Evolutionary conservation across 92 coral and sea anemone genomes (phyloP).

Genomic region (Parazoanthus swiftii): DNA sequence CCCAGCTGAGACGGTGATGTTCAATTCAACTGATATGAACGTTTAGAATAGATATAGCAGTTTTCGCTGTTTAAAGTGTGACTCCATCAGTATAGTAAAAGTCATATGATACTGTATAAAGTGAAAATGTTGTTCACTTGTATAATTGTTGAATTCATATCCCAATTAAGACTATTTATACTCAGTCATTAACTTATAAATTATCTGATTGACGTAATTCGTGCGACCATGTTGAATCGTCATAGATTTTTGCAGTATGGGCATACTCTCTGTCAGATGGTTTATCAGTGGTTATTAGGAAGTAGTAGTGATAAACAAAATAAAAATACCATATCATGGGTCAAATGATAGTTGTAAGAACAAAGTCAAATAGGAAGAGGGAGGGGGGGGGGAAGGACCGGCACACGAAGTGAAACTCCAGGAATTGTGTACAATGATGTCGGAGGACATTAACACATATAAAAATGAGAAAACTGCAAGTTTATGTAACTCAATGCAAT

Average conservation of each 20-base stretch:
- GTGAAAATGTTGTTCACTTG: neutral
- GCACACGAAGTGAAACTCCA: neutral
- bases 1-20: neutral
- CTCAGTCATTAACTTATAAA: neutral
- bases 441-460: no score
- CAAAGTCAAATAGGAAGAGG: neutral
- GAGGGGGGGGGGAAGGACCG: neutral
- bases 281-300: neutral
- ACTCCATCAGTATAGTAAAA: neutral
- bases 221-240: neutral
- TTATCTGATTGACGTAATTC: neutral
- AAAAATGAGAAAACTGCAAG: neutral
- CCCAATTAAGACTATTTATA: neutral
- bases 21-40: neutral
- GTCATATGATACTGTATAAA: neutral
- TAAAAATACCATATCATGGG: neutral
- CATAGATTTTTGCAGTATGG: neutral
- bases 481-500: neutral
- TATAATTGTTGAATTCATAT: neutral
- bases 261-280: neutral
- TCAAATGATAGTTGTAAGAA: neutral
- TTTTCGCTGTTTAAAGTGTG: neutral
- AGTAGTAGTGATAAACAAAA: neutral
- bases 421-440: neutral
- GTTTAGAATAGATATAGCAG: neutral